A percentile compares a stretch with the other conserved stretches of the same genome.
These are phyloP conservation scores for Aethes cnicana DNA, from an alignment of 2,888 invertebrate species.

Conservation along the genomic window DNA sequence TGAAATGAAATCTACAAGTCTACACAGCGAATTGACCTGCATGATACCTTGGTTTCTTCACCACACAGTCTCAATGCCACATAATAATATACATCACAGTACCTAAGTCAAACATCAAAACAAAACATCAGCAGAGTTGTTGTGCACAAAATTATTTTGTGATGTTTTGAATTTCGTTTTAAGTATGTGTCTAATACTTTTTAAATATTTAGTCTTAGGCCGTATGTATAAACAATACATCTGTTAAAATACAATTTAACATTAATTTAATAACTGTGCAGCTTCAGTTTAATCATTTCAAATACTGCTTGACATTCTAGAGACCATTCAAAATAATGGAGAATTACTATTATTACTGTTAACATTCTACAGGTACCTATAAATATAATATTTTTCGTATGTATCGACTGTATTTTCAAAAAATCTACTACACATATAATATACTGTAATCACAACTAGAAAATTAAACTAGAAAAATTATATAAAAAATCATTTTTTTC, in stretches of 20 bases:
- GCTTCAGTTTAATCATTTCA: conserved; percentile 11
- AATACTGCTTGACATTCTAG: conserved; percentile 24
- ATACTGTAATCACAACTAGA: conserved; percentile 28
- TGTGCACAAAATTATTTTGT: conserved; percentile 34
- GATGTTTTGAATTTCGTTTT: conserved; percentile 40
- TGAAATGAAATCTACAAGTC: too few relatives aligned
- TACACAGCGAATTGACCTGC: too few relatives aligned
- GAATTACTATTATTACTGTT: conserved; percentile 22
- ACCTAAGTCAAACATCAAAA: conserved; percentile 3
- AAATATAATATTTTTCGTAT: conserved; percentile 26
- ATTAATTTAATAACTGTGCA: conserved; percentile 14
- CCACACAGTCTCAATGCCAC: too few relatives aligned
- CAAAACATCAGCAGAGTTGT: conserved; percentile 8
- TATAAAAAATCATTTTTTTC: conserved; percentile 13
- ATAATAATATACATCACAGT: too few relatives aligned
- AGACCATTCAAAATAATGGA: conserved; percentile 25
- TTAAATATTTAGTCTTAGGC: conserved; percentile 24
- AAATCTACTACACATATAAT: conserved; percentile 26
- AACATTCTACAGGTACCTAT: conserved; percentile 28
- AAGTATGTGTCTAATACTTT: conserved; percentile 3
- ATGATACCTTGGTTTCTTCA: too few relatives aligned
- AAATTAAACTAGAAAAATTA: conserved; percentile 26
- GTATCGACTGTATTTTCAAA: conserved; percentile 29
- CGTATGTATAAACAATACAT: conserved; percentile 22
- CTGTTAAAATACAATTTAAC: conserved; percentile 14